Conservation (phyloP, 2,113 vertebrate species). For the Theristicus caerulescens region DNA sequence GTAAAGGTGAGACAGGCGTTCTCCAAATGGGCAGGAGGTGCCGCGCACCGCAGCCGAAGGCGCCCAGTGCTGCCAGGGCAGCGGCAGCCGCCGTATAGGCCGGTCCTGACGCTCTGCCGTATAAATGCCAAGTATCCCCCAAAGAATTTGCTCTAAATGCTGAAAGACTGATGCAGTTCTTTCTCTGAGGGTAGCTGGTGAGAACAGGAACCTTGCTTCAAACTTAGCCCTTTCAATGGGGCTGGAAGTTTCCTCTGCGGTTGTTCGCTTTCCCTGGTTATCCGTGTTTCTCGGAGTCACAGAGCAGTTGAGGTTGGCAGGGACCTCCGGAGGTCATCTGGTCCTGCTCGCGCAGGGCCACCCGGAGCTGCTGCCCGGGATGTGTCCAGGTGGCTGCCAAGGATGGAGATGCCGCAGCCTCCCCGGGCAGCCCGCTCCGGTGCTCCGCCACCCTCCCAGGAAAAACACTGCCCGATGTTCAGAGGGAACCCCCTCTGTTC, state of each 20-base stretch:
- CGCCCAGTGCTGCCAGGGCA: neutral
- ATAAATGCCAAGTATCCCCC: neutral
- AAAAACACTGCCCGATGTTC: neutral
- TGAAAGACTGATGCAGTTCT: neutral
- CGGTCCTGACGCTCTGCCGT: neutral
- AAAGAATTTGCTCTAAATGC: neutral
- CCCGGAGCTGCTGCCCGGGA: neutral
- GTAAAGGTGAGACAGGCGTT: neutral
- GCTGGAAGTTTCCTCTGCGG: neutral
- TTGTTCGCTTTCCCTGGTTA: neutral
- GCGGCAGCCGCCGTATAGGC: neutral
- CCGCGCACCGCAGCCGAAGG: accelerated
- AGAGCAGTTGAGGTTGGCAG: neutral
- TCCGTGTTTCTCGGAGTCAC: accelerated
- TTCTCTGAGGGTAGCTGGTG: neutral
- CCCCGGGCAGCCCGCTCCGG: neutral
- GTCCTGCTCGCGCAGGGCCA: neutral
- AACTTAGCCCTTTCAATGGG: neutral
- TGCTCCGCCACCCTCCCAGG: too few species aligned
- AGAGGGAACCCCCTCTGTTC: neutral
- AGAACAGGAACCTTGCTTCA: neutral
- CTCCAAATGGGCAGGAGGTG: neutral
- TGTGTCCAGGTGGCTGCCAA: neutral
- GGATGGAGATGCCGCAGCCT: neutral
- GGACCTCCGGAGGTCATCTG: neutral